Base-by-base conservation (phyloP, 2,888 invertebrate genomes). In the Gymnoscelis rufifasciata region DNA sequence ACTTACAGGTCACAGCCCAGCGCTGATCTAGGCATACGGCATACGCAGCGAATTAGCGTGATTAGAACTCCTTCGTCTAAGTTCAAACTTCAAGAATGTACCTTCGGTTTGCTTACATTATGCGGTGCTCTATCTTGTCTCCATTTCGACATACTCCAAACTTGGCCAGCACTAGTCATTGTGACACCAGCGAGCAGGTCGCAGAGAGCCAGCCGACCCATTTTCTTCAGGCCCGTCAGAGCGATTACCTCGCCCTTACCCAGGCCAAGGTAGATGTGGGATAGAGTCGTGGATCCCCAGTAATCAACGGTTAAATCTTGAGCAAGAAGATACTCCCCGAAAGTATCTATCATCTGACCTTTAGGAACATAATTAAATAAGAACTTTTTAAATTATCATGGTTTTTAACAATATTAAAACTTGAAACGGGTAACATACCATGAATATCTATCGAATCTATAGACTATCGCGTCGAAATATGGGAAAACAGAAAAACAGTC, bases 241-340 rank as follows among this genome's bases (percentile, higher is more conserved):
- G 80, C 82, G 8, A 82, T n/a, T 0, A 68, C 74, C 38, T 82
- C 72, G 0, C 86, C 84, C 38, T 68, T 75, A 0, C 65, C 68
- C 6, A 86, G n/a, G 0, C 83, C 81, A 1, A 86, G 54, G 51
- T 66, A 67, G 1, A 83, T 47, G 41, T 75, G 61, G 11, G 62
- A 61, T 0, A 81, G 51, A 0, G 51, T 37, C 48, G 64, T 74
- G 0, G 51, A 7, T 1, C 72, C 71, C 0, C 27, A 29, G 1
- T 45, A 7, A 23, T 64, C 69, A 28, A 57, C 57, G 0, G 69
- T 55, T 3, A 83, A 31, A 33, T 76, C 66, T 2, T 60, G 50
- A 0, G 67, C 72, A 11, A 83, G 54, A 1, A 86, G 65, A 27
- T 66, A 68, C 43, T 81, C 79, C 3, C 82, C 83, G 44, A 75